Evolutionary conservation across 2,888 invertebrate genomes (phyloP).

Genomic region (Dendrolimus houi): DNA sequence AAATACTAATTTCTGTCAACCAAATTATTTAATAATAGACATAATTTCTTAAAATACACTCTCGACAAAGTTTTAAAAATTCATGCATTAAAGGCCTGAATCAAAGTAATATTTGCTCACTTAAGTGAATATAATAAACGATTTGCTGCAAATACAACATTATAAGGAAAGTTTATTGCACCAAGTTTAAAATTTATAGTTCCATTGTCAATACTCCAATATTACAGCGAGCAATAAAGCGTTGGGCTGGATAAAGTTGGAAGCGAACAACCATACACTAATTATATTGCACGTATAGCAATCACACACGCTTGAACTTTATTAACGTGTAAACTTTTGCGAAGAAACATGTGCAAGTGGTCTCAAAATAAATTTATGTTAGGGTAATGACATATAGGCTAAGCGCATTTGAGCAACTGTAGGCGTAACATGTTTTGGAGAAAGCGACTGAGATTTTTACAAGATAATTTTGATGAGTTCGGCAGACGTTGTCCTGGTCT

Average conservation of each 20-base stretch:
- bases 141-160: neutral
- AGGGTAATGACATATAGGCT: slow-evolving; percentile 25
- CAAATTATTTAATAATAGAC: too few species aligned
- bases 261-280: slow-evolving; percentile 21
- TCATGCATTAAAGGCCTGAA: too few species aligned
- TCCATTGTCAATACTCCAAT: slow-evolving; percentile 25
- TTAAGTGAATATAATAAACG: neutral
- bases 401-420: slow-evolving; percentile 1
- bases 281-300: slow-evolving; percentile 26
- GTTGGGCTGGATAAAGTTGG: slow-evolving; percentile 15
- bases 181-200: slow-evolving; percentile 30
- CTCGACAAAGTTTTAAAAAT: too few species aligned
- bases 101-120: too few species aligned
- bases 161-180: slow-evolving; percentile 16
- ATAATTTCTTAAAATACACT: too few species aligned
- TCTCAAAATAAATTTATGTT: slow-evolving; percentile 48
- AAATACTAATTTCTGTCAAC: too few species aligned
- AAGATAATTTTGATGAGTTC: too few species aligned
- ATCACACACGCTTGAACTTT: slow-evolving; percentile 19
- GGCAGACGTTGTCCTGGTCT: too few species aligned
- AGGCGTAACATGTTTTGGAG: too few species aligned
- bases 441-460: too few species aligned
- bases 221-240: slow-evolving; percentile 9
- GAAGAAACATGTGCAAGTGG: slow-evolving; percentile 37
- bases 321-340: slow-evolving; percentile 29